Base-by-base conservation (phyloP, 2,113 vertebrate species). In the Orthonyx spaldingii region DNA sequence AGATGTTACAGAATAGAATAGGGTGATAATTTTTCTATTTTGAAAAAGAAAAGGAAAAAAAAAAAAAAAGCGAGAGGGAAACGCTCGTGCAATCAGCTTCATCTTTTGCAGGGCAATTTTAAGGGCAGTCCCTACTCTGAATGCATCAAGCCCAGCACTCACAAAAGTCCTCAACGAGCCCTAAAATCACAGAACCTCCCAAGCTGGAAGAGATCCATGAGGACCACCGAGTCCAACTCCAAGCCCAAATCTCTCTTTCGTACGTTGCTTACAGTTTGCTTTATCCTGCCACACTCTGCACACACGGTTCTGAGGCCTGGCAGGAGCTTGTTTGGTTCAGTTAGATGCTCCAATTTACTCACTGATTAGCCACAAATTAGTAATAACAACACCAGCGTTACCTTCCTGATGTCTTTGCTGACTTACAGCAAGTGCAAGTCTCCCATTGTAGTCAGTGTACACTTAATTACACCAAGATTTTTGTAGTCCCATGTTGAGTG, bases 151-250 rank as follows among this genome's bases (percentile, higher is more conserved):
- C 42, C 55, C 32, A 81, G 33, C 46, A 57, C 41, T 44, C 33
- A 20, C 0, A 2, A 44, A n/a, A 66, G 26, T 7, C 47, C 35
- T 39, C 60, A 46, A 8, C 0, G 6, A 94, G 47, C 28, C 7
- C 33, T 6, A 16, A 17, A 59, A 42, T 21, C 35, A 41, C 32
- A 76, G 26, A 86, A 44, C 33, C 22, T 68, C 61, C 37, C 0
- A 1, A 65, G 44, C 16, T 59, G 44, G 44, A 50, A 32, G 24
- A 57, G 24, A 65, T 32, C 17, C 50, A 65, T 0, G 0, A 44
- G 7, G 35, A 57, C 8, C 66, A 80, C 3, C 18, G 22, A 37
- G 20, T 39, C 33, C 44, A 72, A 28, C 50, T 57, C 37, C 69
- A 60, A 82, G 47, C 16, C n/a, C 61, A 55, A 61, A 55, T 13